A percentile compares a stretch with the other conserved stretches of the same genome.
Evolutionary conservation across 2,113 vertebrate genomes (phyloP).

Genomic region (Cichladusa arquata): DNA sequence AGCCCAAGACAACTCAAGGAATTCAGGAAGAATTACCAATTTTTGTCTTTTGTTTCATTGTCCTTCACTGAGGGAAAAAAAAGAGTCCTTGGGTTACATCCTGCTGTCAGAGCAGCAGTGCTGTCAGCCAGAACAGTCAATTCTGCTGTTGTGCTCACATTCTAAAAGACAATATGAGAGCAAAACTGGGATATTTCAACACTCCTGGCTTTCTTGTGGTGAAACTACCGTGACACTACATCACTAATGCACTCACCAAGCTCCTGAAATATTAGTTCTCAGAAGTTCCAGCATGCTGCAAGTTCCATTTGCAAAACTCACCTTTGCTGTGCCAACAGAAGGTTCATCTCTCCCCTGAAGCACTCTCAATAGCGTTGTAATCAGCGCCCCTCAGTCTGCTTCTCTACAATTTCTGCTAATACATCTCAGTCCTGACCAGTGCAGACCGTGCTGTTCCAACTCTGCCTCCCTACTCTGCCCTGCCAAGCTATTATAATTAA

Average conservation of each 20-base stretch:
- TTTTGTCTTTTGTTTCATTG: not conserved
- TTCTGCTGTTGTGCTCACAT: not conserved
- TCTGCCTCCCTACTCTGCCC: not conserved
- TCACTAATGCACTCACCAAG: not conserved
- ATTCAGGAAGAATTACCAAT: not conserved
- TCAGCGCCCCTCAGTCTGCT: not conserved
- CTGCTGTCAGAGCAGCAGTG: not conserved
- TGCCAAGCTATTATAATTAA: conserved; percentile 54
- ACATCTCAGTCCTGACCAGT: not conserved
- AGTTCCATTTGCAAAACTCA: not conserved
- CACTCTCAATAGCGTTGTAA: not conserved
- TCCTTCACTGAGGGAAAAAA: not conserved
- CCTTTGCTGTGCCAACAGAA: not conserved
- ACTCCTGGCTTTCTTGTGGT: not conserved
- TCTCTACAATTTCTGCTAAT: not conserved
- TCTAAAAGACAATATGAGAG: not conserved
- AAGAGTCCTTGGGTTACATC: not conserved
- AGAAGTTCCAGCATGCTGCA: not conserved
- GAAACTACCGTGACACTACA: not conserved
- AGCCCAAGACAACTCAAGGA: not conserved
- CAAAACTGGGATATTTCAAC: not conserved
- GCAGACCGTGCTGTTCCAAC: not conserved
- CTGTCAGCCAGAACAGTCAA: not conserved
- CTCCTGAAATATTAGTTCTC: not conserved
- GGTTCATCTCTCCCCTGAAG: not conserved